Base-by-base conservation (phyloP, 2,113 vertebrate species). In the Tragelaphus scriptus region DNA sequence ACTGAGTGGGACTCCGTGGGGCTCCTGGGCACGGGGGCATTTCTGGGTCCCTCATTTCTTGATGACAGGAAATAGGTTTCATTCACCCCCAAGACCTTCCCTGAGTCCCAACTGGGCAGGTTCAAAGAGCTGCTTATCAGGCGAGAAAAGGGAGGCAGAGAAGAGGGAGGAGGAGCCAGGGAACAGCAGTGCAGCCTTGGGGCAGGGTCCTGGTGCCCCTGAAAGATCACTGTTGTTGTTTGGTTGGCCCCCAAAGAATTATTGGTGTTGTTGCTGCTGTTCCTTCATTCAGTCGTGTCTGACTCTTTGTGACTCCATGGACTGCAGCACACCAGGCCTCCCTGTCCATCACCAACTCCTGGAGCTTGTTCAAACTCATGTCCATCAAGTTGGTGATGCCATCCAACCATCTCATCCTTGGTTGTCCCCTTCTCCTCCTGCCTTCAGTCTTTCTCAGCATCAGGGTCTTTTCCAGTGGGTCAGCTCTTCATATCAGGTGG, bases 201-300 rank as follows among this genome's bases (percentile, higher is more conserved):
- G 26, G 26, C 15, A 19, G 15, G 12, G 47, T 51, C 47, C 10
- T 21, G 5, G 5, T 11, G 32, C 17, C n/a, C 63, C 19, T 3
- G n/a, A 71, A 23, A 40, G 68, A 12, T 13, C 68, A 2, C 19
- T 40, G n/a, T 1, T 3, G 10, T 6, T 3, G n/a, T 13, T 12
- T 1, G 19, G 10, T 23, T 12, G n/a, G 19, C 19, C 68, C 68
- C n/a, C n/a, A 40, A 23, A 71, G 7, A 40, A 23, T 71, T 71
- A 71, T 40, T 40, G n/a, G n/a, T 21, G 8, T 17, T 10, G n/a
- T 17, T 71, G 9, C n/a, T 40, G n/a, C n/a, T 23, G 2, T 3
- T 71, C n/a, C n/a, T 23, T 6, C n/a, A 23, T 23, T 71, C n/a
- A 12, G 19, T 40, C 2, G 0, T 12, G n/a, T 71, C 68, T 0